Base-by-base conservation (phyloP, 2,797 vertebrate genomes). In the Esox lucius region DNA sequence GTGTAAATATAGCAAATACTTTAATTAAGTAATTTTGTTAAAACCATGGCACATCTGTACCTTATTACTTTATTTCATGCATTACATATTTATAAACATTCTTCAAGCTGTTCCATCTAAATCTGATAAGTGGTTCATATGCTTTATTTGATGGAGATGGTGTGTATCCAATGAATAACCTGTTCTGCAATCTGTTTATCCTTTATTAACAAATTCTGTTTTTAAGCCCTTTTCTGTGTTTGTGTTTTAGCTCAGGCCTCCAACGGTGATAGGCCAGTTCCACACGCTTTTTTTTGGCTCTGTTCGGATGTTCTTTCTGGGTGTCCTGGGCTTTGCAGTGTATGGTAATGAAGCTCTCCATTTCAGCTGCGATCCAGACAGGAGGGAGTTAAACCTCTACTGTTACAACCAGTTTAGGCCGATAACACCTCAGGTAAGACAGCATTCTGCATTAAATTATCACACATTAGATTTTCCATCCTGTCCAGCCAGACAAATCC, bases 211-310 rank as follows among this genome's bases (percentile, higher is more conserved):
- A 72, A 51, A 46, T 12, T 24, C 24, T 70, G 39, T 51, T 70
- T 42, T 11, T 22, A 35, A 19, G 33, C 33, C 9, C n/a, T 65
- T 42, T 19, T 24, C 33, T 39, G 15, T 17, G 67, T 82, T 82
- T 71, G 73, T 79, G n/a, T 85, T 87, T 48, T 87, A 97, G 95
- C 93, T 96, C 88, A 94, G 95, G 89, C 95, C 95, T 88, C 94
- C 95, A 46, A 96, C 93, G 0, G 95, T 96, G 91, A 95, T 95
- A 66, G 95, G 95, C 78, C 94, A 96, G 82, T 96, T 96, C 93
- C 95, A 96, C 90, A 95, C 94, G n/a, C 91, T 96, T 88, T 97
- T 96, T 93, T 97, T 96, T 81, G 95, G 95, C 78, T 97, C 93
- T 0, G 94, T 96, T 76, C 86, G 91, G 78, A 95, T 94, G 92